Percentiles rank a stretch among this genome's conserved stretches.
phyloP scores from a whole-genome alignment of 2,113 vertebrate genomes.

The Pygoscelis antarcticus region DNA sequence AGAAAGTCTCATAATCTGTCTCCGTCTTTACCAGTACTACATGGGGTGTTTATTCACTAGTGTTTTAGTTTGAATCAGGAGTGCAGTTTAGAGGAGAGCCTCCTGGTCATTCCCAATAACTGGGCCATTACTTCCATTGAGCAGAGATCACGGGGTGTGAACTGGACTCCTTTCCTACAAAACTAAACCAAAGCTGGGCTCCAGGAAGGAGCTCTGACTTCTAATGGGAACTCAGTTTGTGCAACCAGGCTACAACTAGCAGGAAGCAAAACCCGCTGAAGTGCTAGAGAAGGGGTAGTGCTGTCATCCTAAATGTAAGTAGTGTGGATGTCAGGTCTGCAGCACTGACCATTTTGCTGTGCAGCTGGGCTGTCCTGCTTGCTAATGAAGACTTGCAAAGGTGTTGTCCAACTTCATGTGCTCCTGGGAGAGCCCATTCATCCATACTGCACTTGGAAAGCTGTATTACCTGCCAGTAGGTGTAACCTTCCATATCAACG shows the following conservation, averaged over 20 bases:
- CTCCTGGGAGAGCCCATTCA: background rate
- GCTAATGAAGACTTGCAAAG: background rate
- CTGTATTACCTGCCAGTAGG: background rate
- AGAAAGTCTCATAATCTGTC: background rate
- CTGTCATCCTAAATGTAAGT: background rate
- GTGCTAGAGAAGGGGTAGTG: background rate
- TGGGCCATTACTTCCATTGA: background rate
- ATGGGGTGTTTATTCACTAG: background rate
- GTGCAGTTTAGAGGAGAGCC: background rate
- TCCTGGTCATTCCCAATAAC: background rate
- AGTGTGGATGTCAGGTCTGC: accelerated
- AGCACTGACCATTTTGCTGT: background rate
- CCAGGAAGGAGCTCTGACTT: background rate
- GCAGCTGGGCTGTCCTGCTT: background rate
- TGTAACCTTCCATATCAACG: accelerated
- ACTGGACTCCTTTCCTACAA: accelerated
- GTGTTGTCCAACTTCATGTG: background rate
- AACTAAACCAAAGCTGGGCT: background rate
- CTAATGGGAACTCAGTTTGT: background rate
- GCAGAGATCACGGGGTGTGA: background rate
- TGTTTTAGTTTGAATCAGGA: background rate
- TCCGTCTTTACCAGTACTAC: background rate
- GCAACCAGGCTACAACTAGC: background rate
- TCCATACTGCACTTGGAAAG: background rate
- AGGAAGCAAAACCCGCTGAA: background rate